Evolutionary conservation across 2,888 invertebrate genomes (phyloP).

Genomic region (Lissonota sp.): DNA sequence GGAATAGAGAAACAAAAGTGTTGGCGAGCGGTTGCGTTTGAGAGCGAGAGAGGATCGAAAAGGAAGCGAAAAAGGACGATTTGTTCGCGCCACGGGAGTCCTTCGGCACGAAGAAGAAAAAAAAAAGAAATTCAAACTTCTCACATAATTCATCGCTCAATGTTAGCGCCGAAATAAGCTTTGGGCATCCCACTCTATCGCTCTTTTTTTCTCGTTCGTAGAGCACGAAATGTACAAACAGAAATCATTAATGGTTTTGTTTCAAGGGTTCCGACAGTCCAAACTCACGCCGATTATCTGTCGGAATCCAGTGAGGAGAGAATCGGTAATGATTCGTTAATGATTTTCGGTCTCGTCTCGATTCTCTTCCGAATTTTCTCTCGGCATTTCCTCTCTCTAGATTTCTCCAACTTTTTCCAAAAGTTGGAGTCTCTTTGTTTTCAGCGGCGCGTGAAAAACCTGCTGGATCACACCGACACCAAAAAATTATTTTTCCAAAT

Average conservation of each 20-base stretch:
- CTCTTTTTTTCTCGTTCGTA: conserved; percentile 57
- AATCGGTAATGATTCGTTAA: conserved; percentile 80
- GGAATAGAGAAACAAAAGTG: conserved; percentile 64
- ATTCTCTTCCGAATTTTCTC: conserved; percentile 37
- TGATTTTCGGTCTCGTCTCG: conserved; percentile 70
- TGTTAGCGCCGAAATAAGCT: conserved; percentile 57
- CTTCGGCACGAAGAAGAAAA: conserved; percentile 64
- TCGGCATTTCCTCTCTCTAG: conserved; percentile 24
- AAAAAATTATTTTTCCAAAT: conserved; percentile 31
- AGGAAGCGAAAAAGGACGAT: conserved; percentile 77
- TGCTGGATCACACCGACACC: conserved; percentile 9
- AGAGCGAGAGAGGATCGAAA: conserved; percentile 27
- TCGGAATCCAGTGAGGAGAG: conserved; percentile 40
- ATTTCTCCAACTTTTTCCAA: conserved; percentile 25
- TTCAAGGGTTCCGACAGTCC: conserved; percentile 74
- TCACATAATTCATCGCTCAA: conserved; percentile 80
- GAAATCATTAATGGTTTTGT: conserved; percentile 83
- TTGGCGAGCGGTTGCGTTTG: conserved; percentile 40
- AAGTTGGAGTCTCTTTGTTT: conserved; percentile 49
- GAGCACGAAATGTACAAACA: conserved; percentile 79
- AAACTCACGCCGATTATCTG: conserved; percentile 48
- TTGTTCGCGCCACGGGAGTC: conserved; percentile 83
- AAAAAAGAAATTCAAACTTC: conserved; percentile 81
- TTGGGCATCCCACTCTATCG: conserved; percentile 60
- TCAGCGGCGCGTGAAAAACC: conserved; percentile 46